Base-by-base conservation (phyloP, 2,888 invertebrate genomes). In the Octodonta nipae region DNA sequence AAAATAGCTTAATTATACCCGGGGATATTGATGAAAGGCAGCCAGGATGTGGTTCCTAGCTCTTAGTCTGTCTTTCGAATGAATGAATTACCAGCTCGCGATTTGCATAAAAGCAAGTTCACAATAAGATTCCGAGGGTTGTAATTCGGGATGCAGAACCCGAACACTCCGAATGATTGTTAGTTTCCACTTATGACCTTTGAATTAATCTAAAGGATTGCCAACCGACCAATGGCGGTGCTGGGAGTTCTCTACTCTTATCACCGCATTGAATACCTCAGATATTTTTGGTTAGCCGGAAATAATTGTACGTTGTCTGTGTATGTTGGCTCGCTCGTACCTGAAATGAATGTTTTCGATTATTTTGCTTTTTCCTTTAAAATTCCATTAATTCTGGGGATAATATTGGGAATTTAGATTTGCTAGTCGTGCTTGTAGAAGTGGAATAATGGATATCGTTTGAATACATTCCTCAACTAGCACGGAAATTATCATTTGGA, bases 41-140 rank as follows among this genome's bases (percentile, higher is more conserved):
- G 22, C 22, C 22, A 22, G 22, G 22, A 11, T 10, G 22, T 10
- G n/a, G 22, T 11, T 22, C 10, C n/a, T 22, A 22, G 22, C 22
- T 10, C 22, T 11, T 10, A 22, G 22, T 22, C 22, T 11, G n/a
- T 11, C 2, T n/a, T n/a, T n/a, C n/a, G n/a, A n/a, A n/a, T n/a
- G 22, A 22, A 22, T 22, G 11, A 22, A 22, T 22, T 22, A 22
- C 10, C 11, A 22, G 22, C 11, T 2, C 22, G 4, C 10, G 22
- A 22, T 22, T 22, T 22, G 22, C 22, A 22, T 22, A 22, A 22
- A 22, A 22, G 22, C 22, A 22, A 22, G 22, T 22, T 22, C 22
- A 22, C 22, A 22, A 22, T 22, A 22, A 22, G 22, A 22, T 22
- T 22, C 22, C 22, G 22, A 22, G 22, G 22, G n/a, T 22, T 22